A percentile compares a stretch with the other conserved stretches of the same genome.
Conservation (phyloP, 2,797 vertebrate species). For the Notamacropus eugenii region DNA sequence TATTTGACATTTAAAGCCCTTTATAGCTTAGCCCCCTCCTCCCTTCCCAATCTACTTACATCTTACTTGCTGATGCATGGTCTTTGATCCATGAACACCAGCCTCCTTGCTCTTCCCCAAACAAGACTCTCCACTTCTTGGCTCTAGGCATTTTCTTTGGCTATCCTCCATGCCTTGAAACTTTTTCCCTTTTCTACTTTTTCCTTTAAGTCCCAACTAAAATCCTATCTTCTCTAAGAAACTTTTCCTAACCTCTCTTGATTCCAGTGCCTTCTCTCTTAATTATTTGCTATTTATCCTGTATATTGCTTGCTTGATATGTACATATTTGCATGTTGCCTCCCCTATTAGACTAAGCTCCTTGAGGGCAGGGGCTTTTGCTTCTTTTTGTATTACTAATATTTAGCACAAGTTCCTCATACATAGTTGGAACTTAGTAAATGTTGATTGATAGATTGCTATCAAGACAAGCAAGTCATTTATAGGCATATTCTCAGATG, state of each 20-base stretch:
- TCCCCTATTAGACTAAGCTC: neutral
- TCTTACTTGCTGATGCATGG: neutral
- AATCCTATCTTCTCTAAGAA: neutral
- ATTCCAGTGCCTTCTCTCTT: neutral
- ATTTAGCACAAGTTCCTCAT: neutral
- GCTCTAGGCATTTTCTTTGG: neutral
- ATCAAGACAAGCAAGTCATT: neutral
- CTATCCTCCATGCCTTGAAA: neutral
- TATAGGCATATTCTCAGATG: neutral
- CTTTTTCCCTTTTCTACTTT: neutral
- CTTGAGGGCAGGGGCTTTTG: neutral
- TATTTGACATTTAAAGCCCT: neutral
- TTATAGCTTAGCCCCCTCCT: neutral
- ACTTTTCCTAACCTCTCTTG: neutral
- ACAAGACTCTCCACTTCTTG: neutral
- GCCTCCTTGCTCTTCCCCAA: neutral
- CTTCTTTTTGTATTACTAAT: neutral
- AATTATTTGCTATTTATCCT: neutral
- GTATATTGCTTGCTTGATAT: neutral
- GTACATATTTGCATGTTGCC: neutral
- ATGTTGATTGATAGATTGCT: neutral
- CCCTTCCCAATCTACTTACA: neutral
- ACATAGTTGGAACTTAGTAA: neutral
- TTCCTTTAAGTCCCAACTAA: neutral
- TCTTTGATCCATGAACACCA: neutral